Evolutionary conservation across 2,113 vertebrate genomes (phyloP).

Genomic region (Calyptomena viridis): DNA sequence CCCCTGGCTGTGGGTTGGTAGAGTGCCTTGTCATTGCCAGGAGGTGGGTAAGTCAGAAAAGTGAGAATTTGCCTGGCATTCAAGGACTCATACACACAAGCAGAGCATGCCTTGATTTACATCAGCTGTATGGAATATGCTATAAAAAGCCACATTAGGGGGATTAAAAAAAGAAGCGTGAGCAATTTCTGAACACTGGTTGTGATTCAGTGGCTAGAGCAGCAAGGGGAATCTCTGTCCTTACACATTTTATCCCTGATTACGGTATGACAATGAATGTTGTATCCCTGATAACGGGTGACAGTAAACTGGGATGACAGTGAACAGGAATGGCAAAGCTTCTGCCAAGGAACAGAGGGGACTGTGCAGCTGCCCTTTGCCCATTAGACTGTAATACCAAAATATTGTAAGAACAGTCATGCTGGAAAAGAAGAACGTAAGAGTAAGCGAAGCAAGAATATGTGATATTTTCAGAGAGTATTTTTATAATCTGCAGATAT

Average conservation of each 20-base stretch:
- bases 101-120: background rate
- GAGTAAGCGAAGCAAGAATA: background rate
- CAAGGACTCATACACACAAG: background rate
- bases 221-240: background rate
- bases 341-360: background rate
- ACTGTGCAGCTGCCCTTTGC: background rate
- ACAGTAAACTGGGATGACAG: background rate
- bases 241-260: background rate
- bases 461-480: background rate
- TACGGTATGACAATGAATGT: background rate
- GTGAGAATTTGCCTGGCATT: background rate
- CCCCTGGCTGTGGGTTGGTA: background rate
- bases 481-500: background rate
- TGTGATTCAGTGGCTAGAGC: background rate
- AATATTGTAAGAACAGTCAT: background rate
- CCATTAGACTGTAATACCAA: background rate
- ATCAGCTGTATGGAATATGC: background rate
- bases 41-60: background rate
- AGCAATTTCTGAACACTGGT: background rate
- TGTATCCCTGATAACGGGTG: background rate
- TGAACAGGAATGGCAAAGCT: background rate
- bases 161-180: background rate
- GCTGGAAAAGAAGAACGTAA: background rate
- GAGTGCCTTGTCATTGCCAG: background rate
- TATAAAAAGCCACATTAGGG: background rate